These are phyloP conservation scores for Xylota sylvarum DNA, from an alignment of 2,888 invertebrate species.

Conservation along the genomic window DNA sequence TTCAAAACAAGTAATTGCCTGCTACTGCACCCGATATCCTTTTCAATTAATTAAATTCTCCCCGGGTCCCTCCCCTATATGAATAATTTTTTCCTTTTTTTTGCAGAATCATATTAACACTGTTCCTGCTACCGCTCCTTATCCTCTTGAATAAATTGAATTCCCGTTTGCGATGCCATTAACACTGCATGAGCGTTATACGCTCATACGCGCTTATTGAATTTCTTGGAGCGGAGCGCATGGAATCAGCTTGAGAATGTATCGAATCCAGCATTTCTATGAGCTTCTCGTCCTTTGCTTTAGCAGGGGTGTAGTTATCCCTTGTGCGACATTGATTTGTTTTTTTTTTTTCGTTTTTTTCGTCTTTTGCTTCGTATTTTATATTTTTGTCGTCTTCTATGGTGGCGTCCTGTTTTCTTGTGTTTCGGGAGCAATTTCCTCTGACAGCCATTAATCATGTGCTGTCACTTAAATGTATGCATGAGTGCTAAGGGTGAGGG, in stretches of 20 bases:
- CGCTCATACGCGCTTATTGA: conserved; percentile 75
- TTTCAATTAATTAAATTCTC: conserved; percentile 74
- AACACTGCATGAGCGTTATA: conserved; percentile 80
- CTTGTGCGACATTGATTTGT: conserved; percentile 74
- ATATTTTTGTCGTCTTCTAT: conserved; percentile 68
- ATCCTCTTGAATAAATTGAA: conserved; percentile 76
- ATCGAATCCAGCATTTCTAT: conserved; percentile 51
- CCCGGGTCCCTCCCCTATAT: conserved; percentile 18
- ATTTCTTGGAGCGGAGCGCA: conserved; percentile 55
- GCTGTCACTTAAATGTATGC: conserved; percentile 84
- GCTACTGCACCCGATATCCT: conserved; percentile 42
- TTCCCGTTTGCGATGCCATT: conserved; percentile 81
- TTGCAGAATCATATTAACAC: conserved; percentile 55
- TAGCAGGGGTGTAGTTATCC: conserved; percentile 67
- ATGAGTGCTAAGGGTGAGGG: conserved; percentile 78
- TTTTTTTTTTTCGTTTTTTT: conserved; percentile 77
- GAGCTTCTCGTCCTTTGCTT: conserved; percentile 25
- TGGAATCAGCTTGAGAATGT: conserved; percentile 45
- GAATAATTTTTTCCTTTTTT: conserved; percentile 1
- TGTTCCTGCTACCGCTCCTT: conserved; percentile 42
- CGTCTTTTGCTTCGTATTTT: conserved; percentile 36
- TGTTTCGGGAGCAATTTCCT: conserved; percentile 80
- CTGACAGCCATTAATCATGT: conserved; percentile 86
- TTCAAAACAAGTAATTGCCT: conserved; percentile 38
- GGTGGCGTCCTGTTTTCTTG: conserved; percentile 74